Percentiles rank a stretch among this genome's conserved stretches.
These are phyloP conservation scores for Watsonalla cultraria DNA, from an alignment of 2,888 invertebrate genomes.

Conservation along the genomic window DNA sequence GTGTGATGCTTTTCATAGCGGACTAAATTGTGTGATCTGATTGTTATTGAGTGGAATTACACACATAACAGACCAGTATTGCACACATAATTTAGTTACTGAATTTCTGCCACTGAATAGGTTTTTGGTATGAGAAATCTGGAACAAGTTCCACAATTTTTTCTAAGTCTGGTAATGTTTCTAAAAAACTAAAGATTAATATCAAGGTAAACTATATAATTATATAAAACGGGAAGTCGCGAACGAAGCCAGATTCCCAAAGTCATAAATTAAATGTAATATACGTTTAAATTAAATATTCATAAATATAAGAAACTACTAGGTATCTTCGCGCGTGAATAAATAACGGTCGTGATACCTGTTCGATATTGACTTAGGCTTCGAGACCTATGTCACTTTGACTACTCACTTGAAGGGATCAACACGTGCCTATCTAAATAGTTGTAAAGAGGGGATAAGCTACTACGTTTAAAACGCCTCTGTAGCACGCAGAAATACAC, in stretches of 20 bases:
- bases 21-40: too few relatives aligned
- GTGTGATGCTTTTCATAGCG: too few relatives aligned
- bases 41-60: too few relatives aligned
- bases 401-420: not conserved
- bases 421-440: not conserved
- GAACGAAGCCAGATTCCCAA: not conserved
- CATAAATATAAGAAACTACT: not conserved
- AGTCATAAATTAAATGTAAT: not conserved
- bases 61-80: too few relatives aligned
- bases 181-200: too few relatives aligned
- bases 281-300: not conserved
- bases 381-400: not conserved
- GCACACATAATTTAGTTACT: too few relatives aligned
- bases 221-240: not conserved
- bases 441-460: not conserved
- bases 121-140: too few relatives aligned
- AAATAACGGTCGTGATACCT: not conserved
- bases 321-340: not conserved
- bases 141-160: too few relatives aligned
- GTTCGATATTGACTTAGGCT: not conserved
- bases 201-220: not conserved
- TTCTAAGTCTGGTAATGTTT: too few relatives aligned
- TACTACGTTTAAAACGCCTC: not conserved
- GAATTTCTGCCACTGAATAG: too few relatives aligned
- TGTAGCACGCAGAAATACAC: not conserved